Base-by-base conservation (phyloP, 2,888 invertebrate species). In the Dicyrtoma fusca region DNA sequence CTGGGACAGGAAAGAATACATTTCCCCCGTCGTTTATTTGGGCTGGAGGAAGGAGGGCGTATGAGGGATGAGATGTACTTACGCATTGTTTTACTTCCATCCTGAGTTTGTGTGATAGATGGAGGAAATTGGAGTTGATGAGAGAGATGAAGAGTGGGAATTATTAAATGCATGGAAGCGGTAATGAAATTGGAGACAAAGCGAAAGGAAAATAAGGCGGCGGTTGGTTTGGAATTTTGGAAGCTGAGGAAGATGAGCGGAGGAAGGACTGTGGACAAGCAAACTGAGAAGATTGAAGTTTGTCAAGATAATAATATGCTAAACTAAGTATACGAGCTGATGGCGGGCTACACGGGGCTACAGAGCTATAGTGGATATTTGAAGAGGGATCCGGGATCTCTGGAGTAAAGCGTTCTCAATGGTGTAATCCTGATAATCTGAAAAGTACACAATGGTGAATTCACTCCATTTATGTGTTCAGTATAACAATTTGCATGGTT, bases 371-470 rank as follows among this genome's bases (percentile, higher is more conserved):
- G 49, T 11, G 49, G 5, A 49, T 49, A 49, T 49, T 49, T 49
- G 49, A 6, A 17, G 49, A 49, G 13, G 49, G 49, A 49, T 49
- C n/a, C 11, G 4, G 4, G 5, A 61, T 34, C 34, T 34, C 34
- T 34, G 4, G 14, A 4, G 17, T 2, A 25, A 13, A 25, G 34
- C 61, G 42, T 42, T 34, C 61, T 61, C 61, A 3, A 19, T 34
- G 49, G 64, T 64, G 64, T 64, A 64, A 64, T 64, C 64, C 64
- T 49, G 49, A 64, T 64, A 64, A 64, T 64, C 64, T 49, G 64
- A 64, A 64, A 64, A 64, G 64, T 64, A 64, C 64, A 64, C 57
- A 64, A 64, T 64, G 64, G 64, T 64, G 64, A 64, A 64, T 64
- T 64, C 49, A 17, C 64, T 64, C 64, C 47, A 47, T 64, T 64